Evolutionary conservation across 1,140 invertebrate species (phyloP).

Genomic region (Ceratitis capitata): DNA sequence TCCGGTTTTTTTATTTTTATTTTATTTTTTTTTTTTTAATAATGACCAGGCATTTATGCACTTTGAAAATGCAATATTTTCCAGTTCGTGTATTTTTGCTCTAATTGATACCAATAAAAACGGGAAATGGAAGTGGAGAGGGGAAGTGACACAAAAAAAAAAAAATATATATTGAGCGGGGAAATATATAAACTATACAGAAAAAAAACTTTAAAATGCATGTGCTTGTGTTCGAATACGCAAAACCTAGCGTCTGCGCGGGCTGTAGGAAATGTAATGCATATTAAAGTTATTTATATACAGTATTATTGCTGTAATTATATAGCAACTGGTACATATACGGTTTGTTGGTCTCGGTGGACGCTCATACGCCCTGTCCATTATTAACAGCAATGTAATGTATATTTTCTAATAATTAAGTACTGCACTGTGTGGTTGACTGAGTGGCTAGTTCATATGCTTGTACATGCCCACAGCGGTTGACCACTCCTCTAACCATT

Average conservation of each 20-base stretch:
- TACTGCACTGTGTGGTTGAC: neutral
- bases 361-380: neutral
- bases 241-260: too few species aligned
- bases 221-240: neutral
- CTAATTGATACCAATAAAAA: neutral
- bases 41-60: neutral
- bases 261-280: too few species aligned
- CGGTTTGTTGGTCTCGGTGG: neutral
- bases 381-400: neutral
- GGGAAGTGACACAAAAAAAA: neutral
- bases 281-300: neutral
- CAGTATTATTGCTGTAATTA: neutral
- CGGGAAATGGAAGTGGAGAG: neutral
- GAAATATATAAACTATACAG: too few species aligned
- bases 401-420: conserved; percentile 7
- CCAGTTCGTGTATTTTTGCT: neutral
- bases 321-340: neutral
- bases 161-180: too few species aligned
- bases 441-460: neutral
- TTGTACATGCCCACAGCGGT: neutral
- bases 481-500: neutral
- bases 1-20: neutral
- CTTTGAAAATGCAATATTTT: neutral
- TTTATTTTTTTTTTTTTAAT: neutral
- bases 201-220: too few species aligned